Base-by-base conservation (phyloP, 2,888 invertebrate species). In the Bursaphelenchus okinawaensis region DNA sequence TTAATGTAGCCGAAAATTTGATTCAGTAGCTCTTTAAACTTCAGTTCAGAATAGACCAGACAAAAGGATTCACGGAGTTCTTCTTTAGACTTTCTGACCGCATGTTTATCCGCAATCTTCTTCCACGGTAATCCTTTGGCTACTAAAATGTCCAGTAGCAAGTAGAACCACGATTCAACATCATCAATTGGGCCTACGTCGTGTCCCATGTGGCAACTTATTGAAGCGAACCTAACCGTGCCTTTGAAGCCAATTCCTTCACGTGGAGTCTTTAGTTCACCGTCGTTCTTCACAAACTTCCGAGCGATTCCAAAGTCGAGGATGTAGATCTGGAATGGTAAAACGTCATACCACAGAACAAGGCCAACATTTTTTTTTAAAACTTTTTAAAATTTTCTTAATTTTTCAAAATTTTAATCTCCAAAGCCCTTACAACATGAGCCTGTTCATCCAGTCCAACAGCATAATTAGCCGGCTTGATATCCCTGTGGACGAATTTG, bases 261-360 rank as follows among this genome's bases (percentile, higher is more conserved):
- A 7, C 70, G 51, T 3, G 70, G 70, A 7, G 72, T 70, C 50
- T 68, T 71, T 20, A 70, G 58, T 29, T 64, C 63, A 20, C 69
- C 57, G 16, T 72, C 67, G 16, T 68, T 65, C 62, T 77, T 77
- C 16, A 66, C 19, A 51, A 69, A 68, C 61, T 71, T 71, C n/a
- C 79, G 70, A 4, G 79, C 74, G 50, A 79, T 79, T 24, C 78
- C 78, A 58, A 78, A 79, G 66, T 79, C 78, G 59, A 79, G 72
- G 56, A 79, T 72, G 66, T 77, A 79, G 24, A 79, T 68, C 63
- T 65, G 22, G 22, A 63, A 19, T 3, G 7, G n/a, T 9, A n/a
- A 40, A 40, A n/a, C 9, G n/a, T 9, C 9, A 40, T 40, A 24
- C 12, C 1, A 22, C 20, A 12, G 52, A 52, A 52, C 40, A 40